These are phyloP conservation scores for Watsonalla binaria DNA, from an alignment of 2,888 invertebrate genomes.

Conservation along the genomic window DNA sequence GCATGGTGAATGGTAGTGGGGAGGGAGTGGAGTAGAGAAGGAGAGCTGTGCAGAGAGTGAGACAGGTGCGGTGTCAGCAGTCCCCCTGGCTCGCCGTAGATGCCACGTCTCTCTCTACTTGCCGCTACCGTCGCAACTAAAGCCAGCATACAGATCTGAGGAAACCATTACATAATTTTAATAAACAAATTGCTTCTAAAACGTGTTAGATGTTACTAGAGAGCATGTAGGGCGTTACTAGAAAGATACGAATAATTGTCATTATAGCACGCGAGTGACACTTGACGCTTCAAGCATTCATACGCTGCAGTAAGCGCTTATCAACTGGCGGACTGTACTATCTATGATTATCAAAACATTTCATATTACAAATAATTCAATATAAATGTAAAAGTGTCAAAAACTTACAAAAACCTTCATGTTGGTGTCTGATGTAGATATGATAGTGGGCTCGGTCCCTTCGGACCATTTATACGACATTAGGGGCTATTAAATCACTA, in stretches of 20 bases:
- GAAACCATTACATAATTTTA: not conserved
- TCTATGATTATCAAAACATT: conserved; percentile 3
- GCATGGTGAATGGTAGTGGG: conserved; percentile 12
- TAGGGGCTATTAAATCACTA: conserved; percentile 18
- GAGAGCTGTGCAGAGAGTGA: conserved; percentile 8
- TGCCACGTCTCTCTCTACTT: conserved; percentile 46
- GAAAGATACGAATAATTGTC: too few relatives aligned
- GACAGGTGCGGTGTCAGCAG: conserved; percentile 15
- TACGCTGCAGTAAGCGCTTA: too few relatives aligned
- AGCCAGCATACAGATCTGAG: conserved; percentile 38
- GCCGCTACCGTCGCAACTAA: conserved; percentile 34
- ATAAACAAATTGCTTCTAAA: not conserved
- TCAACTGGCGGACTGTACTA: too few relatives aligned
- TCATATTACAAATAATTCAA: conserved; percentile 2
- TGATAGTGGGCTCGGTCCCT: conserved; percentile 4
- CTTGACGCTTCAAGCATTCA: too few relatives aligned
- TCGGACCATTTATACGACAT: conserved; percentile 35
- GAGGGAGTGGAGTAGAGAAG: conserved; percentile 9
- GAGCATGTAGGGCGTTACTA: too few relatives aligned
- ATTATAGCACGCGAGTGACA: too few relatives aligned
- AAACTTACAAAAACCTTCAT: conserved; percentile 56
- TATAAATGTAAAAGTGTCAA: too few relatives aligned
- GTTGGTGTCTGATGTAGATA: conserved; percentile 18
- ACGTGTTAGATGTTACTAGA: too few relatives aligned
- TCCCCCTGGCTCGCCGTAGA: conserved; percentile 41